Percentiles rank a stretch among this genome's conserved stretches.
These are phyloP conservation scores for Mohoua ochrocephala DNA, from an alignment of 2,113 vertebrate genomes.

Conservation along the genomic window DNA sequence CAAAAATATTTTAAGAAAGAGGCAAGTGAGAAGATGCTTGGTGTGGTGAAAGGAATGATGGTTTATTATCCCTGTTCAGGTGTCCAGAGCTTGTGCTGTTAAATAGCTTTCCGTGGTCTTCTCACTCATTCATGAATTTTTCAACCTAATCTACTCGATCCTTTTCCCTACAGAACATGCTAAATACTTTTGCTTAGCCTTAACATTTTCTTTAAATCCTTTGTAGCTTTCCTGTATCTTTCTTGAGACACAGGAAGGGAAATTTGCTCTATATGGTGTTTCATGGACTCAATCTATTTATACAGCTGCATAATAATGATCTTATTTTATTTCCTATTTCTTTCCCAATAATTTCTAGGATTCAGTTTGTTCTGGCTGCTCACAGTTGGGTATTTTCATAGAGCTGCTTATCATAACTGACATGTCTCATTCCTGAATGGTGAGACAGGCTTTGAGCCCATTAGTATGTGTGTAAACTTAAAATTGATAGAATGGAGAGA, in stretches of 20 bases:
- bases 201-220: not conserved
- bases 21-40: not conserved
- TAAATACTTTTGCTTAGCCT: not conserved
- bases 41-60: not conserved
- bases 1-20: not conserved
- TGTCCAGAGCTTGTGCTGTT: not conserved
- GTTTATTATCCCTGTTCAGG: not conserved
- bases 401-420: not conserved
- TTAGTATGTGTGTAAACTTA: not conserved
- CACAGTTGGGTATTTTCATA: not conserved
- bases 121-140: not conserved
- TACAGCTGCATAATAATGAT: not conserved
- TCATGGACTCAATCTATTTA: not conserved
- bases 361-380: not conserved
- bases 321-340: not conserved
- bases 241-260: not conserved
- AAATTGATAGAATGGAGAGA: not conserved
- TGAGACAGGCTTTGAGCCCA: not conserved
- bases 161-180: not conserved
- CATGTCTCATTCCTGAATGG: not conserved
- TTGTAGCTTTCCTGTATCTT: not conserved
- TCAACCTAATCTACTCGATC: not conserved
- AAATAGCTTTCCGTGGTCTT: not conserved
- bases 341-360: not conserved
- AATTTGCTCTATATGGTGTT: not conserved